These are phyloP conservation scores for Plotosus lineatus DNA, from an alignment of 2,113 vertebrate species.

Conservation along the genomic window DNA sequence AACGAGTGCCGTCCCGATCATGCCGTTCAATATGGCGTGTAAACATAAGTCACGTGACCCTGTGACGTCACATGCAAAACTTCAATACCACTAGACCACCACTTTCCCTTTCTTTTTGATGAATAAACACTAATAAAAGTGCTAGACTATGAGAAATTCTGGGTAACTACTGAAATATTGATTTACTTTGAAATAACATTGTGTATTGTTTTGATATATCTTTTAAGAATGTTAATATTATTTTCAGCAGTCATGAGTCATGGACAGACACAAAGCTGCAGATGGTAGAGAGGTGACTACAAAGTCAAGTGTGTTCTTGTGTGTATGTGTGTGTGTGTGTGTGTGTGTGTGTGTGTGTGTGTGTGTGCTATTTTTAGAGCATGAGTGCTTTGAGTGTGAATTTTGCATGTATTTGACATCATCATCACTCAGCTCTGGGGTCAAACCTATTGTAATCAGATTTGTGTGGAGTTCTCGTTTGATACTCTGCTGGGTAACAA, in stretches of 20 bases:
- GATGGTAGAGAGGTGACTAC: slow-evolving; percentile 12
- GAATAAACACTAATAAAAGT: slow-evolving; percentile 19
- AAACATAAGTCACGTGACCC: too few species aligned
- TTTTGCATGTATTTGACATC: background rate
- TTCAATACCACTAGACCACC: too few species aligned
- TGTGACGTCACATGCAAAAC: too few species aligned
- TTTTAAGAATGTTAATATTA: slow-evolving; percentile 16
- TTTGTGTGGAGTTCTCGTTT: background rate
- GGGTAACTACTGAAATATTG: background rate
- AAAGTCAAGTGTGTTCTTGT: slow-evolving; percentile 10
- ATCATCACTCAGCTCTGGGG: background rate
- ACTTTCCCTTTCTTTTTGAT: too few species aligned
- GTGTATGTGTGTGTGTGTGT: slow-evolving; percentile 7
- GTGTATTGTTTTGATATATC: slow-evolving; percentile 3
- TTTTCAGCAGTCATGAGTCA: slow-evolving; percentile 31
- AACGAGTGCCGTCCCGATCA: too few species aligned
- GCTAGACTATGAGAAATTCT: background rate
- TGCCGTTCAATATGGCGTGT: too few species aligned
- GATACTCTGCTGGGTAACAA: background rate
- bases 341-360: slow-evolving; percentile 3
- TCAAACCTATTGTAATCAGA: background rate
- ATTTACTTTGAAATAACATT: background rate
- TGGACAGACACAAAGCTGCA: slow-evolving; percentile 24
- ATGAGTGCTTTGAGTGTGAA: slow-evolving; percentile 6
- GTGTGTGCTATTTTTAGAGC: slow-evolving; percentile 10